These are phyloP conservation scores for Notodonta dromedarius DNA, from an alignment of 2,888 invertebrate genomes.

Conservation along the genomic window DNA sequence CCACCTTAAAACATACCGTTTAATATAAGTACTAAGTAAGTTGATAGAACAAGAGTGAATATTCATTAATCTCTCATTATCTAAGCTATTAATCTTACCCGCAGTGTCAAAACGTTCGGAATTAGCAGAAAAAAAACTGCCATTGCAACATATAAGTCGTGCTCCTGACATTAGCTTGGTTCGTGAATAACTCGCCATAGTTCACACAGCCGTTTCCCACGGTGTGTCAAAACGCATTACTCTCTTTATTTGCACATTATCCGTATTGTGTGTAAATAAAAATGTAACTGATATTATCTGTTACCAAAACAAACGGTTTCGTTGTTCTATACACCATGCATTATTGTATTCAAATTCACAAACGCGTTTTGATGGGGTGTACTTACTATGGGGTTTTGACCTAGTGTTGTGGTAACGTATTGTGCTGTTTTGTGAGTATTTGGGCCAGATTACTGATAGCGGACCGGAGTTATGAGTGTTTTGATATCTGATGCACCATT, in stretches of 20 bases:
- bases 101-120: conserved; percentile 17
- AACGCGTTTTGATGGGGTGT: conserved; percentile 27
- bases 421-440: conserved; percentile 17
- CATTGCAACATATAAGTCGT: conserved; percentile 7
- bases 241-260: conserved; percentile 66
- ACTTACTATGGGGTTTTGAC: conserved; percentile 24
- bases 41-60: conserved; percentile 11
- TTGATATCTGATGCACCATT: not conserved
- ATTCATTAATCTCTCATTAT: conserved; percentile 17
- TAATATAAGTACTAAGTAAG: no score
- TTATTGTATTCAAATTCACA: conserved; percentile 65
- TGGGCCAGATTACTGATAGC: conserved; percentile 24
- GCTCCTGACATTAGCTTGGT: conserved; percentile 26
- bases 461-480: not conserved
- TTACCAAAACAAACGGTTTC: conserved; percentile 48
- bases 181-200: conserved; percentile 29
- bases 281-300: conserved; percentile 62
- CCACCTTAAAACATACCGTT: no score
- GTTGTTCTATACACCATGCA: conserved; percentile 41
- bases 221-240: conserved; percentile 68
- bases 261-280: conserved; percentile 67
- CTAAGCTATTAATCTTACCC: conserved; percentile 28
- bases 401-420: conserved; percentile 26
- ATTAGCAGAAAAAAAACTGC: conserved; percentile 2
- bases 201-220: conserved; percentile 61